phyloP scores from a whole-genome alignment of 2,797 vertebrate species.

The Schizothorax lantsangensis region DNA sequence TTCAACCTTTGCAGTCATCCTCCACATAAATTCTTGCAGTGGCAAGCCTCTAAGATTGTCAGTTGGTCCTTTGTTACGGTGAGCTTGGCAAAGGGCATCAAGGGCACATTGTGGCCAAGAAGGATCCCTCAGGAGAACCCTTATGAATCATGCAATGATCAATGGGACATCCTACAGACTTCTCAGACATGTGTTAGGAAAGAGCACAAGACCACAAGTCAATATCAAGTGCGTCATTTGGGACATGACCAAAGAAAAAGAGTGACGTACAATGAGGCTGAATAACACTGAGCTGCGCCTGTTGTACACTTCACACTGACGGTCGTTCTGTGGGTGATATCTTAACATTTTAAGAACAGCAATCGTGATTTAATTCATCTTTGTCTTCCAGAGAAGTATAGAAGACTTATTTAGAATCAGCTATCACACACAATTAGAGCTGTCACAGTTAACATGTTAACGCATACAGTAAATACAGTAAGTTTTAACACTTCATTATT shows the following conservation, averaged over 20 bases:
- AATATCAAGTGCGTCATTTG: background rate
- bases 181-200: background rate
- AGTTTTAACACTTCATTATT: background rate
- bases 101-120: background rate
- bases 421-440: background rate
- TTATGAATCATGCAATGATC: constrained; percentile 14
- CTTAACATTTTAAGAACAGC: background rate
- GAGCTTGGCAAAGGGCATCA: background rate
- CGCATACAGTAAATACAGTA: background rate
- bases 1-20: background rate
- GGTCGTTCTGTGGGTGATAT: background rate
- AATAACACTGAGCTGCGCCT: background rate
- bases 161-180: background rate
- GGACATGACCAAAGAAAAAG: constrained; percentile 16
- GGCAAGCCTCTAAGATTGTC: background rate
- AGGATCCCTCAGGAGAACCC: background rate
- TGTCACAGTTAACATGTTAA: background rate
- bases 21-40: constrained; percentile 2
- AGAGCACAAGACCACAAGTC: background rate
- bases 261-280: background rate
- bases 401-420: background rate
- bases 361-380: background rate
- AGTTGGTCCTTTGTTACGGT: background rate
- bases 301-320: background rate
- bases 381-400: background rate